These are phyloP conservation scores for silkworm (Bombyx mori) DNA, from an alignment of 1,140 invertebrate species.

Conservation along the genomic window DNA sequence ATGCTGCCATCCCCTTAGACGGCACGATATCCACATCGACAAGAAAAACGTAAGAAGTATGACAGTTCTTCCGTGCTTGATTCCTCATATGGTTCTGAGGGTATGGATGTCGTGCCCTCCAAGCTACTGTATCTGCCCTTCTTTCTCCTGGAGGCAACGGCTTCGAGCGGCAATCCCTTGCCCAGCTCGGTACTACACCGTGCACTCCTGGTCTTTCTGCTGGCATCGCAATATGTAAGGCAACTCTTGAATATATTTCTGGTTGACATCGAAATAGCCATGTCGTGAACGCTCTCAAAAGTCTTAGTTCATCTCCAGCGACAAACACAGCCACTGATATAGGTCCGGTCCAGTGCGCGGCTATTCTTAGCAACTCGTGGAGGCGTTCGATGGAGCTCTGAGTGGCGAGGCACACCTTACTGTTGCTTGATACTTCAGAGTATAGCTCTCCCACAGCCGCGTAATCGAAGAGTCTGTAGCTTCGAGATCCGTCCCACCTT, in stretches of 20 bases:
- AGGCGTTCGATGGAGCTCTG: slow-evolving; percentile 87
- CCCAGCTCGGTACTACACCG: slow-evolving; percentile 75
- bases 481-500: slow-evolving; percentile 78
- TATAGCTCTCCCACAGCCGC: slow-evolving; percentile 77
- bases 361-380: slow-evolving; percentile 82
- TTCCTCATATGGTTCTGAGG: slow-evolving; percentile 91
- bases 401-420: slow-evolving; percentile 83
- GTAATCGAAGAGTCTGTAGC: slow-evolving; percentile 82
- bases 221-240: slow-evolving; percentile 43
- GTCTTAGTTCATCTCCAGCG: slow-evolving; percentile 80
- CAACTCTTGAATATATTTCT: slow-evolving; percentile 71
- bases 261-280: slow-evolving; percentile 84
- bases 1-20: slow-evolving; percentile 75
- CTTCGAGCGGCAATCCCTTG: slow-evolving; percentile 37
- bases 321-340: slow-evolving; percentile 89
- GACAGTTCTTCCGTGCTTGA: slow-evolving; percentile 86
- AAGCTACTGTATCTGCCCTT: slow-evolving; percentile 72
- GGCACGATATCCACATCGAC: slow-evolving; percentile 91
- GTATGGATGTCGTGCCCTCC: slow-evolving; percentile 82
- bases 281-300: slow-evolving; percentile 78
- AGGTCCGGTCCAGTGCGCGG: slow-evolving; percentile 86
- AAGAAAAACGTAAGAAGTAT: slow-evolving; percentile 83
- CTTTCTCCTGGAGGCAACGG: slow-evolving; percentile 54
- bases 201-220: slow-evolving; percentile 65
- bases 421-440: slow-evolving; percentile 70